Percentiles rank a stretch among this genome's conserved stretches.
phyloP scores from a whole-genome alignment of 2,113 vertebrate genomes.

The Dasyprocta punctata region DNA sequence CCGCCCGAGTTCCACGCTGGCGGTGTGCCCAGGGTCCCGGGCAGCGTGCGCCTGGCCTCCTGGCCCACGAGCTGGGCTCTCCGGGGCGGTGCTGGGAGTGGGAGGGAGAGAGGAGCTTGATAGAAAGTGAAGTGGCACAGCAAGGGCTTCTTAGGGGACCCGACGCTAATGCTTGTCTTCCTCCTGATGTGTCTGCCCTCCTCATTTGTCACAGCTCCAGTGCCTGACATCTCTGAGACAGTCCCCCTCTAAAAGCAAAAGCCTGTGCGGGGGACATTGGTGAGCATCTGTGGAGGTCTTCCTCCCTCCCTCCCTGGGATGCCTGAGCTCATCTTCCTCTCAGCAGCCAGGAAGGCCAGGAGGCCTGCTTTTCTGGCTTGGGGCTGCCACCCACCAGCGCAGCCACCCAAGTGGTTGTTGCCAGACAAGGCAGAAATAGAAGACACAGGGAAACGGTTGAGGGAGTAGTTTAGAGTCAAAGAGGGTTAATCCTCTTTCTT shows the following conservation, averaged over 20 bases:
- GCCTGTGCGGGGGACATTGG: not conserved
- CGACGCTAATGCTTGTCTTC: not conserved
- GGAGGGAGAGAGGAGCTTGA: not conserved
- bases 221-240: not conserved
- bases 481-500: not conserved
- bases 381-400: not conserved
- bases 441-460: not conserved
- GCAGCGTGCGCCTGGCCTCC: not conserved
- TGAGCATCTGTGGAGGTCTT: not conserved
- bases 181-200: not conserved
- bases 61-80: not conserved
- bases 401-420: not conserved
- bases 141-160: not conserved
- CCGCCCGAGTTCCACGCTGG: not conserved
- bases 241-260: not conserved
- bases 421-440: not conserved
- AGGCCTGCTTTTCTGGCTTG: not conserved
- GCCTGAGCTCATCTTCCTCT: not conserved
- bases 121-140: not conserved
- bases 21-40: rapidly evolving
- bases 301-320: not conserved
- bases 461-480: not conserved
- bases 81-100: not conserved
- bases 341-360: not conserved
- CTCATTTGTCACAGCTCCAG: not conserved